A percentile compares a stretch with the other conserved stretches of the same genome.
Conservation (phyloP, 2,888 invertebrate species). For the Beris morrisii region DNA sequence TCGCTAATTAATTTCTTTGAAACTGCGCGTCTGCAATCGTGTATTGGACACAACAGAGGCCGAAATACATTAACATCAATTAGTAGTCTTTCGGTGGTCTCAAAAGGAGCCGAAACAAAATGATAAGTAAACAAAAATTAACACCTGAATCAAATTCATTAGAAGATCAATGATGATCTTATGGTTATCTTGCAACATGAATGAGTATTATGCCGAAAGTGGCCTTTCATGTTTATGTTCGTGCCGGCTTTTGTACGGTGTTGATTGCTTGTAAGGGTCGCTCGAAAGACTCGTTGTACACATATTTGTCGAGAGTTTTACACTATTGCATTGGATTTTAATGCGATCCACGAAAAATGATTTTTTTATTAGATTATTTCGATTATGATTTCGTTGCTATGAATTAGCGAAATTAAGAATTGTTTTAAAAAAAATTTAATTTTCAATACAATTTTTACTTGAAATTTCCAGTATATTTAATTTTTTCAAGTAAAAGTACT, state of each 20-base stretch:
- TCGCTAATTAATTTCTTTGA: constrained; percentile 33
- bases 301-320: no score
- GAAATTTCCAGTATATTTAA: no score
- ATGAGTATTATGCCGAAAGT: constrained; percentile 28
- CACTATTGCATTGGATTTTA: no score
- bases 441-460: no score
- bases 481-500: no score
- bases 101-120: constrained; percentile 40
- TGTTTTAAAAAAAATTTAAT: no score
- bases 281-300: no score
- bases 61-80: constrained; percentile 36
- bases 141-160: constrained; percentile 41
- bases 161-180: constrained; percentile 34
- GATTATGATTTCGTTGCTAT: no score
- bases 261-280: no score
- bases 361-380: no score
- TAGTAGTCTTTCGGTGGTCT: constrained; percentile 35
- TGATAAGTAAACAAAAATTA: constrained; percentile 41
- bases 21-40: constrained; percentile 18
- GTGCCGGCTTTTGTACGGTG: neutral
- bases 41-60: constrained; percentile 18
- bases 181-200: constrained; percentile 29
- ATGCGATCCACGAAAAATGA: no score
- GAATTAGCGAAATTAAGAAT: no score
- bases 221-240: constrained; percentile 26